Conservation (phyloP, 1,140 invertebrate genomes). For the Zaprionus lachaisei region DNA sequence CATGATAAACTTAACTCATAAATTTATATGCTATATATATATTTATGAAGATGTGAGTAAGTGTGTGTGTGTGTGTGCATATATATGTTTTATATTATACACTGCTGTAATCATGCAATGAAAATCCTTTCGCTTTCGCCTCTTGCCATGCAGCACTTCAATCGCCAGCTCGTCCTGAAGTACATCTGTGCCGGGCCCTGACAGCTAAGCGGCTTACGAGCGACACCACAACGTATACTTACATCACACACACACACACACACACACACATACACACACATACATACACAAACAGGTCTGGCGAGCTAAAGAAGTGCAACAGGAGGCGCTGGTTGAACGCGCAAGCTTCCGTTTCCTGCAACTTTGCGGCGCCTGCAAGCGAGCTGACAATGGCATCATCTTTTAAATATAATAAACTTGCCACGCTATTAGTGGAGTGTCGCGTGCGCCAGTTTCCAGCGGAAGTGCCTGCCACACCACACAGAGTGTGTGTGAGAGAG, state of each 20-base stretch:
- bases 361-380: constrained; percentile 6
- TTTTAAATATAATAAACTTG: constrained; percentile 44
- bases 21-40: background rate
- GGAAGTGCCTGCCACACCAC: background rate
- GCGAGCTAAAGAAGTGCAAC: constrained; percentile 7
- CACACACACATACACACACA: background rate
- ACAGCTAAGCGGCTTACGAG: constrained; percentile 1
- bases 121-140: background rate
- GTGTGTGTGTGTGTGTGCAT: background rate
- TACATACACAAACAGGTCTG: background rate
- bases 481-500: background rate
- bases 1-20: background rate
- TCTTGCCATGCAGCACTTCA: background rate
- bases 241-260: background rate
- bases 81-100: background rate
- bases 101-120: background rate
- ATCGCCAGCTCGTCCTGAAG: background rate
- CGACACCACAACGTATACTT: background rate
- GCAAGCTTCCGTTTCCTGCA: constrained; percentile 47
- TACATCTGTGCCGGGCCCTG: background rate
- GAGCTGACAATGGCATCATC: constrained; percentile 28
- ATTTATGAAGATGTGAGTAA: background rate
- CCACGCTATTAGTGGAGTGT: constrained; percentile 34
- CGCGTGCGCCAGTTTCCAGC: background rate
- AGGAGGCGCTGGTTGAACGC: constrained; percentile 27